Evolutionary conservation across 2,113 vertebrate genomes (phyloP), one percentile per base, ranked within the genome.

Genomic region (Nesogale talazaci): DNA sequence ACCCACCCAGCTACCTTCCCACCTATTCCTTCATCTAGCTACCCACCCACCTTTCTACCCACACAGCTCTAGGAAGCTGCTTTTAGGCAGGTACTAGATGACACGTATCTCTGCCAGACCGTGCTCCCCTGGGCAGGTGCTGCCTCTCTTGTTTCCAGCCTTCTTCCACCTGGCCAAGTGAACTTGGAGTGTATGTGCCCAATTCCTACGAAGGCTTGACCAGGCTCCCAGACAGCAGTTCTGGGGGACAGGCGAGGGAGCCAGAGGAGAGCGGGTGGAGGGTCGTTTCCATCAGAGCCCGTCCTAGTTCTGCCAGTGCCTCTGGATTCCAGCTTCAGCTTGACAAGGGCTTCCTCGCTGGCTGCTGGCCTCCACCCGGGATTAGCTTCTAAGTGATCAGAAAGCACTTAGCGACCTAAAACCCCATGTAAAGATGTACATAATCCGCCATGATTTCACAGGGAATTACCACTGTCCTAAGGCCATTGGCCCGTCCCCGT

Each of bases 371-470:
- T 92, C 75, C 52, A 59, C 79, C 93, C 56, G 38, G 90, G 90
- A 93, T 89, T 88, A 80, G 34, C 56, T 25, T 79, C n/a, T 12
- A 27, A 91, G 52, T 0, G 61, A 83, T 72, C 75, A 31, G 25
- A 84, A 85, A 76, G 42, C 89, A 61, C 77, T 90, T 70, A 81
- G 74, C 94, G 82, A 65, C n/a, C 79, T 4, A 88, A 89, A 72
- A 31, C 38, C 3, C 67, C 15, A 10, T 42, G 70, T 74, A 87
- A 78, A 84, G 69, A 78, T 6, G 0, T 10, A 67, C 77, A 59
- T 89, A 76, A 93, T 77, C 59, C 70, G 79, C 70, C 22, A 59
- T 40, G 61, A 89, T 87, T 94, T 93, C 78, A 81, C 88, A 91
- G 90, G 52, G 88, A 76, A 82, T 82, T 84, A 61, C 87, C 56